Conservation (phyloP, 2,888 invertebrate species). For the Fragum whitleyi region DNA sequence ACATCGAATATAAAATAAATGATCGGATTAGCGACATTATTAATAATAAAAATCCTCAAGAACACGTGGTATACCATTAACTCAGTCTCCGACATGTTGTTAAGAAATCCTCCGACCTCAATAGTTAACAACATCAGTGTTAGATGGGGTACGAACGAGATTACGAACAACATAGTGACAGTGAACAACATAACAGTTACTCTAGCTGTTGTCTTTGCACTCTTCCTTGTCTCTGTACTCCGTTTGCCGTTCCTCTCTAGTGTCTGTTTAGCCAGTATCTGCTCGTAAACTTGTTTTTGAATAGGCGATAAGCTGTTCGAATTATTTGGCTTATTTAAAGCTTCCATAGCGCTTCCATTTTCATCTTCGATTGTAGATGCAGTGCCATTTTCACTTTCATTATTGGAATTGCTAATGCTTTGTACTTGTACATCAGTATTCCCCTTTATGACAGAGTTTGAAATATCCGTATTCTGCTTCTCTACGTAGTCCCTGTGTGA, state of each 20-base stretch:
- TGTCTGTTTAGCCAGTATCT: constrained; percentile 7
- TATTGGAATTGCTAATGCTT: background rate
- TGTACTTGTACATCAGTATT: background rate
- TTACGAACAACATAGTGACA: constrained; percentile 52
- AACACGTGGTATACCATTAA: constrained; percentile 56
- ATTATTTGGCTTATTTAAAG: background rate
- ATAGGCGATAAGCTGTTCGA: constrained; percentile 1
- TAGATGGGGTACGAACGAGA: constrained; percentile 59
- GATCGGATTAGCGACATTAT: constrained; percentile 65
- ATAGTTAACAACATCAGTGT: constrained; percentile 47
- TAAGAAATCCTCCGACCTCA: constrained; percentile 33
- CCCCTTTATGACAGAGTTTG: background rate
- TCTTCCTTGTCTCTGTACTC: background rate
- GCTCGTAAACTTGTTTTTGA: constrained; percentile 25
- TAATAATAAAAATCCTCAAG: constrained; percentile 58
- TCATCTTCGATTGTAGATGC: background rate
- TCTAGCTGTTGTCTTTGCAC: constrained; percentile 42
- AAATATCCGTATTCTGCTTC: background rate
- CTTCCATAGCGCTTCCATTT: background rate
- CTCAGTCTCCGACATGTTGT: constrained; percentile 31
- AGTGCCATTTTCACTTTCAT: background rate
- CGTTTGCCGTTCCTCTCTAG: background rate
- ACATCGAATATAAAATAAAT: constrained; percentile 63
- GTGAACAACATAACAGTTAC: constrained; percentile 63
- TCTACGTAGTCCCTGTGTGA: background rate